Percentiles rank a stretch among this genome's conserved stretches.
Evolutionary conservation across 2,888 invertebrate genomes (phyloP).

Genomic region (Macrostomum cliftonense): DNA sequence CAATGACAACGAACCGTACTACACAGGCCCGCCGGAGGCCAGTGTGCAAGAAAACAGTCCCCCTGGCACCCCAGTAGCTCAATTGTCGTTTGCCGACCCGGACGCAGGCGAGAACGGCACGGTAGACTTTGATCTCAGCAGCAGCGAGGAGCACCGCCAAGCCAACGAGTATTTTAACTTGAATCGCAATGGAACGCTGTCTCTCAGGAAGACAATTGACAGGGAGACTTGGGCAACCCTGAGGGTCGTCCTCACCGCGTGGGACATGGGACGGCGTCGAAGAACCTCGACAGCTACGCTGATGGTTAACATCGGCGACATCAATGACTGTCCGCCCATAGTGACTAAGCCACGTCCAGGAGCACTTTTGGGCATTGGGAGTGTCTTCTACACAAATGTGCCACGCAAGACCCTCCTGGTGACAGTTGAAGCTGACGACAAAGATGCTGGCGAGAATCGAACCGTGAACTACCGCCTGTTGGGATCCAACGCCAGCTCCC

Average conservation of each 20-base stretch:
- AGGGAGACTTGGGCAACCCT: conserved; percentile 4
- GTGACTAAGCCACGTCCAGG: conserved; percentile 1
- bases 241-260: not conserved
- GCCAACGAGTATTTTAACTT: conserved; percentile 3
- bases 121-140: conserved; percentile 4
- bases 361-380: conserved; percentile 2
- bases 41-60: conserved; percentile 4
- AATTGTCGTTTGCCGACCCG: conserved; percentile 1
- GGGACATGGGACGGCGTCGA: conserved; percentile 4
- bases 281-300: conserved; percentile 2
- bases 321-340: conserved; percentile 5
- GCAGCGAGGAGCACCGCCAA: not conserved
- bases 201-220: conserved; percentile 3
- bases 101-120: conserved; percentile 9
- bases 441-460: conserved; percentile 7
- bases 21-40: conserved; percentile 2
- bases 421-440: conserved; percentile 4
- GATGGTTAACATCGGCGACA: conserved; percentile 5
- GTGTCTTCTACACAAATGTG: conserved; percentile 5
- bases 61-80: conserved; percentile 5
- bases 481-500: conserved; percentile 7
- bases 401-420: conserved; percentile 4
- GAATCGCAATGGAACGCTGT: conserved; percentile 2
- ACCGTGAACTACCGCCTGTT: conserved; percentile 5
- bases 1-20: conserved; percentile 6